Evolutionary conservation across 64 coral and sea anemone species (phyloP), one percentile per base, ranked within the genome.

Genomic region (Catalaphyllia jardinei): DNA sequence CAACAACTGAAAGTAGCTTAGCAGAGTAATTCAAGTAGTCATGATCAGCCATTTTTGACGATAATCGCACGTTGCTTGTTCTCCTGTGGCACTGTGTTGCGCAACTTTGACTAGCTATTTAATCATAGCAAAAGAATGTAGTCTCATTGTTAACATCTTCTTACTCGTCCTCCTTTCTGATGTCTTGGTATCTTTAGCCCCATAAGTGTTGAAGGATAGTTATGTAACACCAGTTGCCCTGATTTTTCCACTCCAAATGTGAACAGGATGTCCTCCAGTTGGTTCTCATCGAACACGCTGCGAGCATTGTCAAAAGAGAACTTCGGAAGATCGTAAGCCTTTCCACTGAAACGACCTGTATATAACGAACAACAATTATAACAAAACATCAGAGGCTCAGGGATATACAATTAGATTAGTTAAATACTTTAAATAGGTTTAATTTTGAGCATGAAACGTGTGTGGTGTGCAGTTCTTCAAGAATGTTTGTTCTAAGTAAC

Each of bases 191-290:
- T 64, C 8, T 89, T 73, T 1, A 96, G 71, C 17, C 91, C 54
- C 74, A 92, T 82, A 28, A 88, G 61, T 46, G 77, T 33, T 28
- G 57, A 85, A 1, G 94, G 94, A 59, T 83, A 96, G 88, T 96
- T 96, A 54, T 96, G 91, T 49, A 96, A 55, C 25, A 96, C 94
- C 8, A 91, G 35, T 8, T 82, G 72, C 18, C 94, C 94, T 30
- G 94, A 39, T 15, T 93, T 87, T 18, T 89, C 89, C 52, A 86
- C 89, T 8, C 94, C 94, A 62, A 96, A 96, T 8, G 94, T 96
- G 72, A 71, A 96, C 35, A 96, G 33, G 27, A 96, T 71, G 50
- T 96, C 94, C 10, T 87, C 60, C 9, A 93, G 57, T 5, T 83
- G 52, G 77, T 96, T 96, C 1, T 91, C 15, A 10, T 93, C 88